Percentiles rank a stretch among this genome's conserved stretches.
These are phyloP conservation scores for Dyspetes luteomarginatus DNA, from an alignment of 2,888 invertebrate species.

Conservation along the genomic window DNA sequence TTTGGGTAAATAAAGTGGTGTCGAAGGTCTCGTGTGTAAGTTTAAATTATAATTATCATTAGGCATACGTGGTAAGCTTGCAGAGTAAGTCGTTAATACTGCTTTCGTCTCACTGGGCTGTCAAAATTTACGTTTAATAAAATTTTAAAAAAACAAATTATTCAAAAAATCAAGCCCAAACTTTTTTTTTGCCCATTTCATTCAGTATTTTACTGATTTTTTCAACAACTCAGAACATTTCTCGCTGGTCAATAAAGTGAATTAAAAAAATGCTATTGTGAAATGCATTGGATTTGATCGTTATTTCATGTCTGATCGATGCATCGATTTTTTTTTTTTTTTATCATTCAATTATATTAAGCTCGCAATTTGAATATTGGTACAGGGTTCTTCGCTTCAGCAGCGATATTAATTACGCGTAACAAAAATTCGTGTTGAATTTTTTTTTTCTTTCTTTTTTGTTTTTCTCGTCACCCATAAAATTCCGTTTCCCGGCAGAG, in stretches of 20 bases:
- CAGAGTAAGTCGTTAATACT: conserved; percentile 6
- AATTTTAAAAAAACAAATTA: too few species aligned
- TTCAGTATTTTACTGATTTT: background rate
- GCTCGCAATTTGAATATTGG: conserved; percentile 24
- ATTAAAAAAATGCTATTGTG: conserved; percentile 32
- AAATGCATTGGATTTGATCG: conserved; percentile 12
- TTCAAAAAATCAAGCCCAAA: background rate
- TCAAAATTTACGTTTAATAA: too few species aligned
- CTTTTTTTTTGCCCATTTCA: background rate
- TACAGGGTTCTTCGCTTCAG: conserved; percentile 10
- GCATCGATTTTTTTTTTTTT: background rate
- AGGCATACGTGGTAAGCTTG: too few species aligned
- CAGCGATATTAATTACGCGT: background rate
- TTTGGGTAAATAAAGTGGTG: too few species aligned
- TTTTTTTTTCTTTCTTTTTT: background rate
- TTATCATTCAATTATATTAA: conserved; percentile 9
- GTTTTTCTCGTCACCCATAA: background rate
- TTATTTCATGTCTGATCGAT: conserved; percentile 1
- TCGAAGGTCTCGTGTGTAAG: too few species aligned
- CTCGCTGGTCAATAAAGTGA: background rate
- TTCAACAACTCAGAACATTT: background rate
- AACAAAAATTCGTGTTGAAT: background rate
- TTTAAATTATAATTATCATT: too few species aligned
- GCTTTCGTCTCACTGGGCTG: background rate
- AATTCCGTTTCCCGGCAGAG: conserved; percentile 62